A percentile compares a stretch with the other conserved stretches of the same genome.
Conservation (phyloP, 1,140 invertebrate genomes). For the Brachystomella parvula region DNA sequence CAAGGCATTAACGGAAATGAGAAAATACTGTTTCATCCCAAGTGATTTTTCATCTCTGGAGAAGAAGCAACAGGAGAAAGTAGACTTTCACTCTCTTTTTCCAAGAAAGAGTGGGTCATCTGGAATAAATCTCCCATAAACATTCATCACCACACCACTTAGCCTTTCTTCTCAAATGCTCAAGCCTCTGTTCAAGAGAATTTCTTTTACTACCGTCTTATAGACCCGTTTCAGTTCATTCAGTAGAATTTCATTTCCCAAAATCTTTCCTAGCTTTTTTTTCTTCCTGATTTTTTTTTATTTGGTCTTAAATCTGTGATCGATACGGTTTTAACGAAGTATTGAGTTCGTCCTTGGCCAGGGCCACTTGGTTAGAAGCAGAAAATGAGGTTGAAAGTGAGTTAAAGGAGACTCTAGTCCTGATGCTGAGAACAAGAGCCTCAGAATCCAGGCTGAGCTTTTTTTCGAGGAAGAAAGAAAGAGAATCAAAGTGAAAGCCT, state of each 20-base stretch:
- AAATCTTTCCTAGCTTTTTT: no score
- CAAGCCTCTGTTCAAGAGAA: no score
- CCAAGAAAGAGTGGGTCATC: background rate
- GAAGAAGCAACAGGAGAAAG: background rate
- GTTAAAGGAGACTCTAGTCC: no score
- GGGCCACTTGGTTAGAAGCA: background rate
- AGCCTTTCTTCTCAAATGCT: no score
- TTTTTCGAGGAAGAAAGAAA: background rate
- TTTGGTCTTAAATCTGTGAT: background rate
- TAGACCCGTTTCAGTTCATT: background rate
- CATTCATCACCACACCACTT: no score
- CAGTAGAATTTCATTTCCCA: no score
- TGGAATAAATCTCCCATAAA: background rate
- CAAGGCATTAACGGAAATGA: background rate
- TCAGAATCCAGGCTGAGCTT: background rate
- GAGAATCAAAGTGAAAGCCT: background rate
- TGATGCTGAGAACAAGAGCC: no score
- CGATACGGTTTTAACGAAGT: background rate
- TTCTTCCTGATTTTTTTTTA: conserved; percentile 1
- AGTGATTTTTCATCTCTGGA: background rate
- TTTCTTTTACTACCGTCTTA: no score
- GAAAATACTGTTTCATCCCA: background rate
- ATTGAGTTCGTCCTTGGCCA: background rate
- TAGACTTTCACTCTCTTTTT: background rate
- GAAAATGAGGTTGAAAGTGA: no score